A percentile compares a stretch with the other conserved stretches of the same genome.
Conservation (phyloP, 1,140 invertebrate genomes). For the Leguminivora glycinivorella region DNA sequence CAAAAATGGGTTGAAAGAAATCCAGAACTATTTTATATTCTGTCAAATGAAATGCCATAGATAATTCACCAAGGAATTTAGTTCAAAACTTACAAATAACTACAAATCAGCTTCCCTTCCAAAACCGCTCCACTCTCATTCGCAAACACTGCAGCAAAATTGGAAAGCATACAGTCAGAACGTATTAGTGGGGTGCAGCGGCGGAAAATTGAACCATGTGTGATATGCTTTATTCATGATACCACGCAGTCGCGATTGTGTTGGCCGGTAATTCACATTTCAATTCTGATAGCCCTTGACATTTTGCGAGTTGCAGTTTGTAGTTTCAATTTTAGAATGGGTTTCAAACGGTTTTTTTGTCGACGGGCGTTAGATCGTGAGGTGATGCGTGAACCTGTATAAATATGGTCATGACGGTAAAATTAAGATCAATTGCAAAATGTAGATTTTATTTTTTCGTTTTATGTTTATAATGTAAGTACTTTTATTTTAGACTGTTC, state of each 20-base stretch:
- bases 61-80: background rate
- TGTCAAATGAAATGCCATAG: background rate
- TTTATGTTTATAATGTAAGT: no score
- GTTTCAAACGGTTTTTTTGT: background rate
- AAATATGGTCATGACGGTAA: background rate
- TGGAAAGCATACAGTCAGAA: conserved; percentile 35
- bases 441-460: background rate
- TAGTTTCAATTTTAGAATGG: background rate
- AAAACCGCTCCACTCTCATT: conserved; percentile 32
- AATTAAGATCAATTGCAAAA: background rate
- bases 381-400: background rate
- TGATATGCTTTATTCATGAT: conserved; percentile 52
- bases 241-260: conserved; percentile 39
- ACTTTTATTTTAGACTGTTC: no score
- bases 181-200: conserved; percentile 42
- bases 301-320: background rate
- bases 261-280: conserved; percentile 21
- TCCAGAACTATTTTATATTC: background rate
- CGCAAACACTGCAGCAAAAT: conserved; percentile 32
- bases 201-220: conserved; percentile 49
- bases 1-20: no score
- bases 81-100: background rate
- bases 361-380: background rate
- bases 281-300: conserved; percentile 25
- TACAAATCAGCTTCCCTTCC: conserved; percentile 10